Conservation (phyloP, 2,797 vertebrate species). For the Sebastes matsubarae region DNA sequence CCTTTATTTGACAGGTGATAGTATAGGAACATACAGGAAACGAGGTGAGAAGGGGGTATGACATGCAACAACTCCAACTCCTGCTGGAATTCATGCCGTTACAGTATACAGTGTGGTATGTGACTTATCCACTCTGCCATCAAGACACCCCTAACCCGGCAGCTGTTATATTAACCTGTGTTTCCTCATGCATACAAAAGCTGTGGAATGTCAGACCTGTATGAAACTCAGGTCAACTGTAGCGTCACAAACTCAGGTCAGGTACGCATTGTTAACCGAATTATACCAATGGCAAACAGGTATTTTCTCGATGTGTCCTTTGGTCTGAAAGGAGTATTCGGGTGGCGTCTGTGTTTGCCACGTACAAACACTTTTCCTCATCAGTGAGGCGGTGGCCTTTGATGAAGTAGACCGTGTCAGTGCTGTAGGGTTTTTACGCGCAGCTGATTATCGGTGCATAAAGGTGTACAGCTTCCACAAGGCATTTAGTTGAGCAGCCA, state of each 20-base stretch:
- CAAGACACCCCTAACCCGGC: not conserved
- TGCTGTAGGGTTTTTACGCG: not conserved
- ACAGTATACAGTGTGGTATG: not conserved
- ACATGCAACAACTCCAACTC: not conserved
- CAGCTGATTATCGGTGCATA: not conserved
- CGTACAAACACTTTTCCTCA: not conserved
- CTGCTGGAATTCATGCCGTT: not conserved
- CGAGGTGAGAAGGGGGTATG: not conserved
- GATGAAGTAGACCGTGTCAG: not conserved
- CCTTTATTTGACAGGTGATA: not conserved
- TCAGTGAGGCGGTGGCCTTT: not conserved
- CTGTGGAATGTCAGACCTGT: not conserved
- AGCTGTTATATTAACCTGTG: not conserved
- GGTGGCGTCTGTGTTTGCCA: not conserved
- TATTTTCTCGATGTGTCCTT: not conserved
- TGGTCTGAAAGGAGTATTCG: not conserved
- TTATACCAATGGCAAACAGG: not conserved
- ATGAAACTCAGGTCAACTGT: not conserved
- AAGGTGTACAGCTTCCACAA: conserved; percentile 1
- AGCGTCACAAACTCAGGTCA: not conserved
- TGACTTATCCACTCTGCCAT: not conserved
- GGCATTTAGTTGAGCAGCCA: conserved; percentile 15
- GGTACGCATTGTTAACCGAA: not conserved
- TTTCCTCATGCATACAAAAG: not conserved
- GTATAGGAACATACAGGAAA: not conserved